Evolutionary conservation across 2,113 vertebrate species (phyloP).

Genomic region (Donacobius atricapilla): DNA sequence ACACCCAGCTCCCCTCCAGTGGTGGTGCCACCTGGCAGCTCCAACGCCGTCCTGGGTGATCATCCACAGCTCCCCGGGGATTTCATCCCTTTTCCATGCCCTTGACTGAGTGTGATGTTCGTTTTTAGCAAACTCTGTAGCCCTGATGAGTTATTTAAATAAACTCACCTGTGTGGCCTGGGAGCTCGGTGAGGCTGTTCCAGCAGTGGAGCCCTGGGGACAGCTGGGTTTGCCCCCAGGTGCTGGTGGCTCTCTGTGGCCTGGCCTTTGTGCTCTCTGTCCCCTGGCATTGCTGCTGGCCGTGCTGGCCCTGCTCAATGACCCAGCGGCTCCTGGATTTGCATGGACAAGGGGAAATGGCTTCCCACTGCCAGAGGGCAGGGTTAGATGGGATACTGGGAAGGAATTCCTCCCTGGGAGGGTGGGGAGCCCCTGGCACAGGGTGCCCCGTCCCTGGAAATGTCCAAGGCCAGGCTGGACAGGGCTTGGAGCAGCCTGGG

Average conservation of each 20-base stretch:
- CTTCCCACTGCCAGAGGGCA: background rate
- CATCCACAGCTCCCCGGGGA: background rate
- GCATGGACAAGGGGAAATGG: accelerated
- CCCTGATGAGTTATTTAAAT: constrained; percentile 25
- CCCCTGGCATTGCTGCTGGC: background rate
- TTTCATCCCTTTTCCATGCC: background rate
- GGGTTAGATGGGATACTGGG: accelerated
- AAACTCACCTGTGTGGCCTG: constrained; percentile 8
- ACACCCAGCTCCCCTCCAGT: background rate
- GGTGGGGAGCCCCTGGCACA: background rate
- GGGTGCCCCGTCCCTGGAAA: background rate
- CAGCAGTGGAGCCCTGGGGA: background rate
- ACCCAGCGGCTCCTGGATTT: background rate
- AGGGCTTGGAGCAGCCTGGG: background rate
- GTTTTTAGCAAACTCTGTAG: constrained; percentile 11
- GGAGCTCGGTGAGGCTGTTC: background rate
- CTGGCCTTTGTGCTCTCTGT: background rate
- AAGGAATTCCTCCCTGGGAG: background rate
- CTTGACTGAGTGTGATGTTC: background rate
- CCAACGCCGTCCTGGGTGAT: accelerated
- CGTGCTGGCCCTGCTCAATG: background rate
- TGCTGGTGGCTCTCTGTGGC: background rate
- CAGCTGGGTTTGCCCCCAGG: background rate
- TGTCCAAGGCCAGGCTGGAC: background rate
- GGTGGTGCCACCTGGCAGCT: background rate